Percentiles rank a stretch among this genome's conserved stretches.
Evolutionary conservation across 2,888 invertebrate species (phyloP).

Genomic region (Andrena dorsata): DNA sequence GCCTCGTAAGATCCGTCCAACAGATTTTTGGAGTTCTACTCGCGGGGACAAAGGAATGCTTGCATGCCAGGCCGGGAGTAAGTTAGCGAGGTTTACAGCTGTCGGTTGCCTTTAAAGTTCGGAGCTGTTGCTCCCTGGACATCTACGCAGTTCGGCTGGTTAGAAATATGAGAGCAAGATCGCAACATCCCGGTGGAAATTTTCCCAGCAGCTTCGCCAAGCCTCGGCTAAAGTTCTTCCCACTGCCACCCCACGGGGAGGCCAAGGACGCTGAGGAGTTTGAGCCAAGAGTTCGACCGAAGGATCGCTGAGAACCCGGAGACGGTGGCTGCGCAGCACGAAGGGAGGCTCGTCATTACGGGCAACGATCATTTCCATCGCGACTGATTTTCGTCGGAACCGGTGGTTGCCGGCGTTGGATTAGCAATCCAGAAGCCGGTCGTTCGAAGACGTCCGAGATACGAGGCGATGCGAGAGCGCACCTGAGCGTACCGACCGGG

Average conservation of each 20-base stretch:
- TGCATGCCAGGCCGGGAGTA: background rate
- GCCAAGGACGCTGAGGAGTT: background rate
- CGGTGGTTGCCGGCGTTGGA: conserved; percentile 56
- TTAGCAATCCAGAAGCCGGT: conserved; percentile 72
- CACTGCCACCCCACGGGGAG: background rate
- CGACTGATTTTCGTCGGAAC: conserved; percentile 50
- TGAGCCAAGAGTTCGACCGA: background rate
- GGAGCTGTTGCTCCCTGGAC: too few relatives aligned
- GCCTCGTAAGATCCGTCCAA: conserved; percentile 45
- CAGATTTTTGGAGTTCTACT: conserved; percentile 22
- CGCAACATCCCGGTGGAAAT: too few relatives aligned
- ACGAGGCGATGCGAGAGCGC: conserved; percentile 63
- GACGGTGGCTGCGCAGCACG: background rate
- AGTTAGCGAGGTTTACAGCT: background rate
- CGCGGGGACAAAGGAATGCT: conserved; percentile 1
- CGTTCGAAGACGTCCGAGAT: conserved; percentile 63
- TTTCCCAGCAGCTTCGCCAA: too few relatives aligned
- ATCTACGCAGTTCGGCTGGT: too few relatives aligned
- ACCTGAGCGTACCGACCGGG: conserved; percentile 69
- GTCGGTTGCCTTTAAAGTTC: too few relatives aligned
- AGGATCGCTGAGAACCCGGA: background rate
- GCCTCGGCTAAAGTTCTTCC: background rate
- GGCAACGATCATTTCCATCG: conserved; percentile 37
- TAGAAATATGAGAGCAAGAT: too few relatives aligned
- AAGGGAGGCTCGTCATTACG: conserved; percentile 32